phyloP scores from a whole-genome alignment of 2,113 vertebrate species.

The Panthera uncia region DNA sequence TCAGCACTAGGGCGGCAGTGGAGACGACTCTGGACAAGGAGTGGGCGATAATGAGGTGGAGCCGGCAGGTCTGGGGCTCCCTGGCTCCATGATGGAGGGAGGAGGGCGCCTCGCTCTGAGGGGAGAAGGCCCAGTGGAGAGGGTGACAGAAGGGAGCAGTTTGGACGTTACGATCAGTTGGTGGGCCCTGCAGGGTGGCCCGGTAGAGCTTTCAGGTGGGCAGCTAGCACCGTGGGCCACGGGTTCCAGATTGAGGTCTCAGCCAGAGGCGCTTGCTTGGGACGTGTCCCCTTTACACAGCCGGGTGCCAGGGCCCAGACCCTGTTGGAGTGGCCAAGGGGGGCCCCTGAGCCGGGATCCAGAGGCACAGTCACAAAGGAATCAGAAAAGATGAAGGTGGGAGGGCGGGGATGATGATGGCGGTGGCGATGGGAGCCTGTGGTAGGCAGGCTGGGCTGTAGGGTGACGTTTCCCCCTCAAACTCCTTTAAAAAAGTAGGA shows the following conservation, averaged over 20 bases:
- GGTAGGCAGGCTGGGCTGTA: accelerated
- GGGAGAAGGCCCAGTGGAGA: background rate
- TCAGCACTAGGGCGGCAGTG: background rate
- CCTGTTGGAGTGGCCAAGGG: background rate
- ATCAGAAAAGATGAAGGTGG: background rate
- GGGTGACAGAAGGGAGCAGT: background rate
- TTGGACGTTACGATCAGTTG: background rate
- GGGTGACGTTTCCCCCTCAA: accelerated
- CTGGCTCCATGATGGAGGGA: background rate
- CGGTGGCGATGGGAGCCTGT: background rate
- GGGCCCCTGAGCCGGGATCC: background rate
- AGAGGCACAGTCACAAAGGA: background rate
- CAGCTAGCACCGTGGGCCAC: background rate
- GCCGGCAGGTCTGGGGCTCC: background rate
- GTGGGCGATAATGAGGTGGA: background rate
- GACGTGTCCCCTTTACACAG: background rate
- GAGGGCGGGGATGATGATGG: background rate
- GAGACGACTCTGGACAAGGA: background rate
- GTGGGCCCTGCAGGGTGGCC: background rate
- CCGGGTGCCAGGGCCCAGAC: background rate
- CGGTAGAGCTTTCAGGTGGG: background rate
- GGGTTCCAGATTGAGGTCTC: background rate
- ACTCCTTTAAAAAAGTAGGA: background rate
- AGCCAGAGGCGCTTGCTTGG: background rate
- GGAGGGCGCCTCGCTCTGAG: too few species aligned